Evolutionary conservation across 2,797 vertebrate species (phyloP).

Genomic region (Nannoperca obscura): DNA sequence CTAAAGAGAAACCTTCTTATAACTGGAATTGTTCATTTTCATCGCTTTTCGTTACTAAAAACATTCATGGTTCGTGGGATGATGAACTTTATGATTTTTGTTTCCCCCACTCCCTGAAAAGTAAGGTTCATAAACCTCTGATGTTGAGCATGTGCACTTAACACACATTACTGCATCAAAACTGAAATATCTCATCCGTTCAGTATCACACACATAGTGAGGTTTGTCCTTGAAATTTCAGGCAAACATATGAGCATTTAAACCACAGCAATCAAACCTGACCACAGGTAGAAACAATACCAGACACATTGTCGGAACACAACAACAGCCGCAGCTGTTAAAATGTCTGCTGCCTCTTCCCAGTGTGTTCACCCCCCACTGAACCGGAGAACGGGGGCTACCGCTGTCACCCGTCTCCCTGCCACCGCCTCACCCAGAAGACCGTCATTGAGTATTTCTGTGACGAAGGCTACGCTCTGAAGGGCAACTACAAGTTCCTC

Average conservation of each 20-base stretch:
- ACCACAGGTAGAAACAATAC: slow-evolving; percentile 36
- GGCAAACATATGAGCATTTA: slow-evolving; percentile 18
- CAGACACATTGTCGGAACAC: background rate
- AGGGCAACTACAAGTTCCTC: slow-evolving; percentile 96
- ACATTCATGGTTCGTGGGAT: background rate
- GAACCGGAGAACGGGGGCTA: slow-evolving; percentile 97
- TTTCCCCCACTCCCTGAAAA: slow-evolving; percentile 17
- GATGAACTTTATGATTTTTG: background rate
- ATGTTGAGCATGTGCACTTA: background rate
- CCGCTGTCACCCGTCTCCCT: slow-evolving; percentile 94
- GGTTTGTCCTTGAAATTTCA: slow-evolving; percentile 30
- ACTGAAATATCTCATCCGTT: slow-evolving; percentile 8
- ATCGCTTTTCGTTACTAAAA: background rate
- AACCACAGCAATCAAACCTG: slow-evolving; percentile 23
- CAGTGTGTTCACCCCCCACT: slow-evolving; percentile 93
- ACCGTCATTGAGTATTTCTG: slow-evolving; percentile 98
- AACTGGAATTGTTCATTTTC: background rate
- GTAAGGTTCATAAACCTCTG: background rate
- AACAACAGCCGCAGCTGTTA: background rate
- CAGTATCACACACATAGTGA: background rate
- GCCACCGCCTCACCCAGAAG: slow-evolving; percentile 90
- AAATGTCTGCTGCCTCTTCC: background rate
- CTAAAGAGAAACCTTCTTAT: background rate
- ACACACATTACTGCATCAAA: slow-evolving; percentile 5
- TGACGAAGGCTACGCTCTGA: slow-evolving; percentile 94